Evolutionary conservation across 2,797 vertebrate genomes (phyloP).

Genomic region (Mareca penelope): DNA sequence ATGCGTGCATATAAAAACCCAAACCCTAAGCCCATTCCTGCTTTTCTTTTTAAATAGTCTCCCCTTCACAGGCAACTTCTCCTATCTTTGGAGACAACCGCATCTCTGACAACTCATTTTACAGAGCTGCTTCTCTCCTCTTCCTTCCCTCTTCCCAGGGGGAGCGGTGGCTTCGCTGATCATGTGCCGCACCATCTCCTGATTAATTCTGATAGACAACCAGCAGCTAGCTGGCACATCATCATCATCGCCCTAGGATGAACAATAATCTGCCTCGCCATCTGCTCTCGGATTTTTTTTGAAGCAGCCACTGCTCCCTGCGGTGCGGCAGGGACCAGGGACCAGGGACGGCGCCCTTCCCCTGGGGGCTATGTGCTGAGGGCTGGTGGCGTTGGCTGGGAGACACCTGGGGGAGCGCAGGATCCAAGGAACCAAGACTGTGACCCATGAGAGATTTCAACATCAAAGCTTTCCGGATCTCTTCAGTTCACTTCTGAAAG

Average conservation of each 20-base stretch:
- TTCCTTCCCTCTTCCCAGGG: constrained; percentile 8
- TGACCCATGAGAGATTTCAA: neutral
- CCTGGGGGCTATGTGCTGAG: neutral
- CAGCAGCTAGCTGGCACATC: constrained; percentile 61
- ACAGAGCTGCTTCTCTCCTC: neutral
- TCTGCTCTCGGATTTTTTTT: constrained; percentile 65
- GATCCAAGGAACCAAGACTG: neutral
- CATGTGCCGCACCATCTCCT: constrained; percentile 38
- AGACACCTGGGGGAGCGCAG: neutral
- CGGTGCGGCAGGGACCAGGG: rapidly evolving
- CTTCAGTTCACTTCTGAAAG: neutral
- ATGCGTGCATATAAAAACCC: neutral
- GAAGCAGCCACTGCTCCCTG: neutral
- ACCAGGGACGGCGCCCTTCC: neutral
- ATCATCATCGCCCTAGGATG: constrained; percentile 56
- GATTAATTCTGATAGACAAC: constrained; percentile 71
- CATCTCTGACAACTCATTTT: neutral
- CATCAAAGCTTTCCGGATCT: neutral
- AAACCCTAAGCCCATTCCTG: neutral
- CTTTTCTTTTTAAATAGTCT: neutral
- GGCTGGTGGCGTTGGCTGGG: neutral
- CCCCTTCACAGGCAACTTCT: neutral
- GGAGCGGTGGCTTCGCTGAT: constrained; percentile 20
- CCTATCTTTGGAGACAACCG: neutral
- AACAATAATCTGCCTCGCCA: constrained; percentile 59